A percentile compares a stretch with the other conserved stretches of the same genome.
Conservation (phyloP, 2,797 vertebrate genomes). For the Parambassis ranga region DNA sequence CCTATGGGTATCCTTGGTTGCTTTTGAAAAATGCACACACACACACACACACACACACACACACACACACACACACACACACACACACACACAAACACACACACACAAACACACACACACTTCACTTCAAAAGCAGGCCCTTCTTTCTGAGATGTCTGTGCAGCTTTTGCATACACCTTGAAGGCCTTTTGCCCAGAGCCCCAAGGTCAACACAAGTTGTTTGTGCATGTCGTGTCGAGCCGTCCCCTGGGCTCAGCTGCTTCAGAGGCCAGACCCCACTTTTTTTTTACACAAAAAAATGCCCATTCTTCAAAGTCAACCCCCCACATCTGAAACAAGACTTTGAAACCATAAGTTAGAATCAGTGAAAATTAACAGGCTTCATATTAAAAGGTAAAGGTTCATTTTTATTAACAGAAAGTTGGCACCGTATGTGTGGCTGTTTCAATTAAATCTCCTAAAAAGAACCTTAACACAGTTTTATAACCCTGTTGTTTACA, state of each 20-base stretch:
- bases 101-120: conserved; percentile 31
- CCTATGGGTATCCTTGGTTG: conserved; percentile 80
- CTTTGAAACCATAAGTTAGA: conserved; percentile 22
- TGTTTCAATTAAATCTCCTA: conserved; percentile 6
- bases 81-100: conserved; percentile 9
- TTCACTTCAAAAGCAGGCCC: conserved; percentile 74
- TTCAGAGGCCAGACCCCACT: conserved; percentile 53
- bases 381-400: background rate
- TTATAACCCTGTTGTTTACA: conserved; percentile 50
- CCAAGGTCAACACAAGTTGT: conserved; percentile 81
- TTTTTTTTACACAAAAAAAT: conserved; percentile 45
- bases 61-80: conserved; percentile 1
- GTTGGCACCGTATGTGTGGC: background rate
- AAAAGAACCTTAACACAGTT: conserved; percentile 23
- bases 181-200: conserved; percentile 77
- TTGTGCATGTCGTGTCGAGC: conserved; percentile 70
- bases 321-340: conserved; percentile 51
- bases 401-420: background rate
- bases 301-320: conserved; percentile 72
- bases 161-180: conserved; percentile 80
- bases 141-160: conserved; percentile 63
- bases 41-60: background rate
- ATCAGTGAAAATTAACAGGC: conserved; percentile 35
- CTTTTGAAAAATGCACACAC: conserved; percentile 74
- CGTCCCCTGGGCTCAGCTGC: conserved; percentile 67